These are phyloP conservation scores for Lycaon pictus DNA, from an alignment of 2,113 vertebrate genomes.

Conservation along the genomic window DNA sequence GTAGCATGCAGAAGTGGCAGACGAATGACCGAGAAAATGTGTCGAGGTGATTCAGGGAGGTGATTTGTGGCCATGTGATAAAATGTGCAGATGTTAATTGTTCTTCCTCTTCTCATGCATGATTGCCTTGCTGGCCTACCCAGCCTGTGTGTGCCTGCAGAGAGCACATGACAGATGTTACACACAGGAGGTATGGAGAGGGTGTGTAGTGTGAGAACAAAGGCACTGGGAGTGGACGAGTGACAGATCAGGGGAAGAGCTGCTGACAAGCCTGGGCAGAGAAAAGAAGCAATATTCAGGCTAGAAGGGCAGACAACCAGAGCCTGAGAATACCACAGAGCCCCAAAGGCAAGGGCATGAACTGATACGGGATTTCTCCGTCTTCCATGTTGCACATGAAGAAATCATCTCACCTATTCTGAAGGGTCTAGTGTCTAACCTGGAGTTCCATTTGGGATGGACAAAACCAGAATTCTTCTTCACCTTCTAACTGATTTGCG, in stretches of 20 bases:
- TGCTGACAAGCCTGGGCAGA: slow-evolving; percentile 63
- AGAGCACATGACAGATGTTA: neutral
- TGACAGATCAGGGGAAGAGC: slow-evolving; percentile 19
- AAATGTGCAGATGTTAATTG: slow-evolving; percentile 3
- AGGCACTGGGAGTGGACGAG: neutral
- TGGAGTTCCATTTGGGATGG: neutral
- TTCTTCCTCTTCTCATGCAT: neutral
- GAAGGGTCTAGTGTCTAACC: neutral
- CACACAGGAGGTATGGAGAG: neutral
- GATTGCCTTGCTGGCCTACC: neutral
- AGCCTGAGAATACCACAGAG: neutral
- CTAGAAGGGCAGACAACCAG: neutral
- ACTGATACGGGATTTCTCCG: neutral
- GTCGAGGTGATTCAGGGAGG: neutral
- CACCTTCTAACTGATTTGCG: neutral
- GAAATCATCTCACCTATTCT: slow-evolving; percentile 15
- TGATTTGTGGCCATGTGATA: slow-evolving; percentile 14
- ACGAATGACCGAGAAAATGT: neutral
- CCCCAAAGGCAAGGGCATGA: neutral
- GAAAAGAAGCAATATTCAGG: neutral
- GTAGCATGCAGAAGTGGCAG: neutral
- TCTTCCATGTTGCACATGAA: neutral
- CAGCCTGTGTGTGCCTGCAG: neutral
- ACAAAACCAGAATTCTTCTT: slow-evolving; percentile 10
- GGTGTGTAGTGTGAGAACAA: slow-evolving; percentile 68